Conservation (phyloP, 2,888 invertebrate species). For the Beris chalybata region DNA sequence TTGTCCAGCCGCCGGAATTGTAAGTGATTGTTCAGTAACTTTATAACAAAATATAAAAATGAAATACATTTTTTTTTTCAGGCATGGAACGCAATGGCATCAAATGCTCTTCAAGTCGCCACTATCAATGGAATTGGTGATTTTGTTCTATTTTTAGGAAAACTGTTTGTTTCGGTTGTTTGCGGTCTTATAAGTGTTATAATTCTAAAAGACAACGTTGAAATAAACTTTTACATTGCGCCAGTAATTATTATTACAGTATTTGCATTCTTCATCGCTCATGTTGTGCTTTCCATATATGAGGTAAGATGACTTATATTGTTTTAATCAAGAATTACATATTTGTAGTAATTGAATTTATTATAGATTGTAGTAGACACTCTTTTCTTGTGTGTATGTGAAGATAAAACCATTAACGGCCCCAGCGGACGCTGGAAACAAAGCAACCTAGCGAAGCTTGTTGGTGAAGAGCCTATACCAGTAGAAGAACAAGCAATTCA, state of each 20-base stretch:
- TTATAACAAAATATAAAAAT: conserved; percentile 36
- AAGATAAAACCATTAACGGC: conserved; percentile 84
- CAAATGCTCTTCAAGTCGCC: conserved; percentile 83
- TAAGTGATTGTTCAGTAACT: conserved; percentile 55
- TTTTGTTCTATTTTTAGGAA: conserved; percentile 88
- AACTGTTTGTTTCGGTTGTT: conserved; percentile 74
- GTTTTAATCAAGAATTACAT: neutral
- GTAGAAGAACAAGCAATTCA: conserved; percentile 53
- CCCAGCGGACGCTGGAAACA: conserved; percentile 65
- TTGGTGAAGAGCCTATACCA: conserved; percentile 56
- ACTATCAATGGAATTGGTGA: conserved; percentile 92
- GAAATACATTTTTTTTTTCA: conserved; percentile 54
- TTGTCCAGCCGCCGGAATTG: conserved; percentile 86
- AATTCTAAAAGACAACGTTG: conserved; percentile 70
- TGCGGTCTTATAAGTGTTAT: conserved; percentile 79
- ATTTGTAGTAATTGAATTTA: neutral
- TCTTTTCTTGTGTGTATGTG: conserved; percentile 90
- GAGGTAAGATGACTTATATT: conserved; percentile 64
- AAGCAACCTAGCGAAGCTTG: conserved; percentile 60
- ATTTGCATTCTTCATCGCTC: conserved; percentile 89
- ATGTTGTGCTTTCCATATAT: conserved; percentile 89
- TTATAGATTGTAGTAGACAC: conserved; percentile 90
- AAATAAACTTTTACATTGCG: conserved; percentile 80
- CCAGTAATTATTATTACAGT: conserved; percentile 83
- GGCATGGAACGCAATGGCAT: conserved; percentile 84